phyloP scores from a whole-genome alignment of 2,113 vertebrate species.

The Gavia stellata region DNA sequence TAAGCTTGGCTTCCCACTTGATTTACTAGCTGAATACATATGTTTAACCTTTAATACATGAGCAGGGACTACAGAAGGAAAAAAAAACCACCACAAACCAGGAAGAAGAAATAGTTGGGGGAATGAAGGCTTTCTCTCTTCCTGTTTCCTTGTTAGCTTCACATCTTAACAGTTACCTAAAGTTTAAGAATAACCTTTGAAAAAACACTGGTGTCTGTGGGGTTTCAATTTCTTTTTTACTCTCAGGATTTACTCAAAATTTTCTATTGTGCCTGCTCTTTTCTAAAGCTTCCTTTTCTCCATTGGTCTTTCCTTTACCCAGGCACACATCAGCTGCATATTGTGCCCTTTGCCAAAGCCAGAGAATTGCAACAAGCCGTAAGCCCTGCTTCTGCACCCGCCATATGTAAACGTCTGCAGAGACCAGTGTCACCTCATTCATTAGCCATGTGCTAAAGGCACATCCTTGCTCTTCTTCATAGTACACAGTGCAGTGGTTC shows the following conservation, averaged over 20 bases:
- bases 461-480: neutral
- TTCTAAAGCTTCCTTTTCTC: neutral
- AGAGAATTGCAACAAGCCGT: neutral
- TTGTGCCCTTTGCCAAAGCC: neutral
- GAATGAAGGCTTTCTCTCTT: neutral
- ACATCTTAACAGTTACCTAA: neutral
- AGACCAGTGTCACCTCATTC: neutral
- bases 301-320: neutral
- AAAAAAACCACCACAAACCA: neutral
- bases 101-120: neutral
- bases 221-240: neutral
- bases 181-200: neutral
- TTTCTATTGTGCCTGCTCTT: neutral
- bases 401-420: neutral
- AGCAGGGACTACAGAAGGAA: neutral
- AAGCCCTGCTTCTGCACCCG: neutral
- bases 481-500: neutral
- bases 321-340: neutral
- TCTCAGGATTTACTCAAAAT: neutral
- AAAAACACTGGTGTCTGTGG: neutral
- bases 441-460: neutral
- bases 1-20: neutral
- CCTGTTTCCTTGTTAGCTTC: neutral
- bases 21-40: neutral
- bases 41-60: neutral